Evolutionary conservation across 2,888 invertebrate genomes (phyloP).

Genomic region (Eubasilissa splendida): DNA sequence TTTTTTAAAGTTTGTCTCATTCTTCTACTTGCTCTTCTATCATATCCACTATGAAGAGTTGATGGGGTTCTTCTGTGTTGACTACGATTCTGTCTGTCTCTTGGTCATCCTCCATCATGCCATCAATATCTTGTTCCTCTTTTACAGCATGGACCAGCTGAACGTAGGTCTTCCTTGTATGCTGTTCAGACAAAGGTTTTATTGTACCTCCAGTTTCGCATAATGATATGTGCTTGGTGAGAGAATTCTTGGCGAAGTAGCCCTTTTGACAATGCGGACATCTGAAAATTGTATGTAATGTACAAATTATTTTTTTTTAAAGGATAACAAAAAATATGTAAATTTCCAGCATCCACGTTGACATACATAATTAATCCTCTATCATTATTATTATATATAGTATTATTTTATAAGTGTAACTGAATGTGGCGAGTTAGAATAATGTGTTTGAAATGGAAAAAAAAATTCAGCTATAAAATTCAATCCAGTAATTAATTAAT

Average conservation of each 20-base stretch:
- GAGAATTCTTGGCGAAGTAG: conserved; percentile 31
- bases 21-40: conserved; percentile 38
- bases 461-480: too few species aligned
- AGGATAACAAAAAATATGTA: too few species aligned
- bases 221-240: conserved; percentile 31
- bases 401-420: too few species aligned
- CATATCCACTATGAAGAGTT: conserved; percentile 44
- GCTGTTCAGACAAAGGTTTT: not conserved
- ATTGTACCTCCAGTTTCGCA: conserved; percentile 17
- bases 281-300: conserved; percentile 9
- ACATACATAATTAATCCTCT: too few species aligned
- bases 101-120: not conserved
- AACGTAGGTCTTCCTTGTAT: not conserved
- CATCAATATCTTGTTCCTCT: conserved; percentile 16
- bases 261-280: conserved; percentile 43
- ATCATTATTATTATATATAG: too few species aligned
- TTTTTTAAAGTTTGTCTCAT: not conserved
- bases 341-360: too few species aligned
- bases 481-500: too few species aligned
- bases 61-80: conserved; percentile 22
- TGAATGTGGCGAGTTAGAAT: too few species aligned
- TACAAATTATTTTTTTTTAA: too few species aligned
- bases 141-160: conserved; percentile 5
- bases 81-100: conserved; percentile 21
- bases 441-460: too few species aligned